These are phyloP conservation scores for Gortyna flavago DNA, from an alignment of 2,888 invertebrate species.

Conservation along the genomic window DNA sequence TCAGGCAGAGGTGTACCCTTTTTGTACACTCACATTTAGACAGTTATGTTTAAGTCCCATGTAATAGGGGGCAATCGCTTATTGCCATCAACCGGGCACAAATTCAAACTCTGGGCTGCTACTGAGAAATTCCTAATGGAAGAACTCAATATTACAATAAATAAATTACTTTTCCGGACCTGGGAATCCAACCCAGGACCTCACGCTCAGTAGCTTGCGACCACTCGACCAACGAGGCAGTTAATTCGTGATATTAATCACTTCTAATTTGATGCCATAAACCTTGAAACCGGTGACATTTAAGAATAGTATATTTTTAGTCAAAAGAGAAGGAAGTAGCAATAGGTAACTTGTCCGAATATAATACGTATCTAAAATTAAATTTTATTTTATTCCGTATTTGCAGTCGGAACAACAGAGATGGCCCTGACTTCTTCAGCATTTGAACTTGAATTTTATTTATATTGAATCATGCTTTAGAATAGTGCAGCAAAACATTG, in stretches of 20 bases:
- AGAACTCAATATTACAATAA: background rate
- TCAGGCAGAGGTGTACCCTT: too few relatives aligned
- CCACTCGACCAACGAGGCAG: background rate
- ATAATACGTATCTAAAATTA: background rate
- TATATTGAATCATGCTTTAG: background rate
- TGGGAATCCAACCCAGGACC: background rate
- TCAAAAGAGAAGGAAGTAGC: constrained; percentile 7
- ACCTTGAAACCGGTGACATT: constrained; percentile 60
- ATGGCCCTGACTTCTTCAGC: constrained; percentile 29
- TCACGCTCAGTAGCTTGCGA: background rate
- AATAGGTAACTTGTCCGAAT: background rate
- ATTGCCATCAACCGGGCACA: background rate
- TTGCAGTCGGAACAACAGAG: constrained; percentile 11
- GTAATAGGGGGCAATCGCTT: background rate
- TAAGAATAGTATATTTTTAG: constrained; percentile 23
- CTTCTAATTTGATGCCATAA: background rate
- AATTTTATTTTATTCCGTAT: background rate
- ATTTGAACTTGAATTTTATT: constrained; percentile 13
- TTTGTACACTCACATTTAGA: too few relatives aligned
- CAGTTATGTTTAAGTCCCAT: too few relatives aligned
- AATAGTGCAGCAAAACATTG: background rate
- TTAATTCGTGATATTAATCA: background rate
- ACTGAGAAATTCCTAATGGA: background rate
- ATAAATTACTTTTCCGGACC: background rate
- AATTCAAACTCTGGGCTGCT: background rate